Evolutionary conservation across 2,888 invertebrate species (phyloP).

Genomic region (Tuta absoluta): DNA sequence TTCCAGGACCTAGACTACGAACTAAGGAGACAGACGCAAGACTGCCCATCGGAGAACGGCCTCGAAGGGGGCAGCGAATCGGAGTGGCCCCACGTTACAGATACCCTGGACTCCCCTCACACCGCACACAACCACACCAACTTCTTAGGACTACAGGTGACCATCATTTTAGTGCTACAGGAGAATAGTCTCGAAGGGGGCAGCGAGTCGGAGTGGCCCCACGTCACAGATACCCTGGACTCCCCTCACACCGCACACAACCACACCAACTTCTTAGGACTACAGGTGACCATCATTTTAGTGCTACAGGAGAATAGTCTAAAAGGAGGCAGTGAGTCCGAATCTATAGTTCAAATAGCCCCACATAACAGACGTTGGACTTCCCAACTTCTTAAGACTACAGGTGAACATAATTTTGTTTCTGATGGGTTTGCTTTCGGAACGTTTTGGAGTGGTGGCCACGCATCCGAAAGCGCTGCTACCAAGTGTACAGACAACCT

Average conservation of each 20-base stretch:
- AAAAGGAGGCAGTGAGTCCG: no score
- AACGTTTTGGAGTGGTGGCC: no score
- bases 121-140: slow-evolving; percentile 80
- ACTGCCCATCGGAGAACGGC: slow-evolving; percentile 80
- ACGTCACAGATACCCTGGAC: slow-evolving; percentile 76
- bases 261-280: slow-evolving; percentile 78
- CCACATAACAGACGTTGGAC: no score
- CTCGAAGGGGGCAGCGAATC: slow-evolving; percentile 76
- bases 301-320: neutral
- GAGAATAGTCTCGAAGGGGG: slow-evolving; percentile 42
- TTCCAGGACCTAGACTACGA: slow-evolving; percentile 88
- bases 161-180: neutral
- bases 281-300: slow-evolving; percentile 66
- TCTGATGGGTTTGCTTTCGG: no score
- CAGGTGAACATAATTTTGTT: no score
- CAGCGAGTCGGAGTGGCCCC: slow-evolving; percentile 86
- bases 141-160: slow-evolving; percentile 80
- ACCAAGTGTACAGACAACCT: no score
- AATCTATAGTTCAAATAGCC: no score
- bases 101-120: slow-evolving; percentile 79
- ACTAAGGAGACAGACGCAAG: slow-evolving; percentile 84
- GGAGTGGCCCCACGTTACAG: slow-evolving; percentile 86
- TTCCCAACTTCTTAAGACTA: no score
- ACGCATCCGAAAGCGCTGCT: no score
- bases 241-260: slow-evolving; percentile 82